Evolutionary conservation across 2,113 vertebrate species (phyloP), one percentile per base, ranked within the genome.

Genomic region (Morone saxatilis): DNA sequence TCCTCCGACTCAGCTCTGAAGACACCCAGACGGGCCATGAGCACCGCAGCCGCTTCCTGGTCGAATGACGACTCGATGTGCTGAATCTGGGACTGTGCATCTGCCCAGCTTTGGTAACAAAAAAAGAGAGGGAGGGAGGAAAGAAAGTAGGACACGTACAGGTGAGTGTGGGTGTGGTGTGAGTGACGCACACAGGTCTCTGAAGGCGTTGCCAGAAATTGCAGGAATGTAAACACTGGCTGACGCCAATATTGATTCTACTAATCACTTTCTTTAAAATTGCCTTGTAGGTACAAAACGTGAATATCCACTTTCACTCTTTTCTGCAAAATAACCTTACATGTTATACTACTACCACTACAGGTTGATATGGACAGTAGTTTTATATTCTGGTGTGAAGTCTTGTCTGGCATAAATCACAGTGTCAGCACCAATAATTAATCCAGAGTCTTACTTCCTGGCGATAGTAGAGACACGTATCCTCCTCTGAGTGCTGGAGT

Each of bases 1-100:
- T 99, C 98, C 89, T 99, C 98, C 0, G 97, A 97, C 88, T 99
- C 98, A 0, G 97, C 97, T 81, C 97, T 95, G 92, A 97, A 99
- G 50, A 99, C 97, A 2, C 97, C 98, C 45, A 99, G 94, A 4
- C 97, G 96, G 6, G 98, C 98, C 98, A 99, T 99, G 83, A 99
- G 90, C 73, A 99, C 98, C 0, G 98, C 97, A 1, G 98, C 96
- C 0, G 97, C 98, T 85, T 99, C 98, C 91, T 99, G 98, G 93
- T 99, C 98, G 71, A 99, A 99, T 0, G 98, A 97, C 1, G 97
- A 96, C 94, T 99, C 98, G 1, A 99, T 99, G 84, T 99, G 98
- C 93, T 97, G 97, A 60, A 99, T 96, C 82, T 99, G 98, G 47
- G 95, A 96, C 93, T 99, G 97, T 38, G 97, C 98, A 88, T 99